Evolutionary conservation across 2,888 invertebrate genomes (phyloP).

Genomic region (Dysmachus trigonus): DNA sequence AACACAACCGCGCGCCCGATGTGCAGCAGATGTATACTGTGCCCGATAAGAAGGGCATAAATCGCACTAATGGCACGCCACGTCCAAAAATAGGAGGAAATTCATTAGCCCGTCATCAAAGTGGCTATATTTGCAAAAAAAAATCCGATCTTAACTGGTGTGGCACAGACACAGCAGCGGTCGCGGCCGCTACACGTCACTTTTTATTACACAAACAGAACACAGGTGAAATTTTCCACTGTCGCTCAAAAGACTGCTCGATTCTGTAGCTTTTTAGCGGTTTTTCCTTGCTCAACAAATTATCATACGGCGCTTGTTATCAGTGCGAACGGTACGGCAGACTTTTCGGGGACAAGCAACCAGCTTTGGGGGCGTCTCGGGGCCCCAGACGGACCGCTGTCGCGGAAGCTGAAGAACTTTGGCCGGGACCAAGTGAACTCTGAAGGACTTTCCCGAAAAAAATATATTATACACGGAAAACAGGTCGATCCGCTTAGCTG

Average conservation of each 20-base stretch:
- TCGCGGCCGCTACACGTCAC: slow-evolving; percentile 9
- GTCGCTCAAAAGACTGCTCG: neutral
- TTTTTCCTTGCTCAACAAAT: neutral
- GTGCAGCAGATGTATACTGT: neutral
- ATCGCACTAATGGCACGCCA: neutral
- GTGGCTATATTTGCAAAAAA: neutral
- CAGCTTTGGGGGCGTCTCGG: neutral
- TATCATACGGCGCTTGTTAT: neutral
- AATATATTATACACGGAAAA: neutral
- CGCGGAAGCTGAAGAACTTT: slow-evolving; percentile 16
- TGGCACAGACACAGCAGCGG: neutral
- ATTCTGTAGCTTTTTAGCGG: neutral
- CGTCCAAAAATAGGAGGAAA: slow-evolving; percentile 31
- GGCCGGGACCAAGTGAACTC: slow-evolving; percentile 20
- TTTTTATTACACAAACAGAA: slow-evolving; percentile 1
- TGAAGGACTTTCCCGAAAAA: neutral
- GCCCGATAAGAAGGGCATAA: neutral
- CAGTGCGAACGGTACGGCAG: neutral
- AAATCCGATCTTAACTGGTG: neutral
- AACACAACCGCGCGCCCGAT: neutral
- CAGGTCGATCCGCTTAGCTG: neutral
- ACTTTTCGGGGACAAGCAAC: neutral
- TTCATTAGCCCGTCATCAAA: slow-evolving; percentile 7
- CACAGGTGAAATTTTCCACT: neutral
- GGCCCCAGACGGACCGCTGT: neutral